Evolutionary conservation across 2,113 vertebrate genomes (phyloP), one percentile per base, ranked within the genome.

Genomic region (Elaphurus davidianus): DNA sequence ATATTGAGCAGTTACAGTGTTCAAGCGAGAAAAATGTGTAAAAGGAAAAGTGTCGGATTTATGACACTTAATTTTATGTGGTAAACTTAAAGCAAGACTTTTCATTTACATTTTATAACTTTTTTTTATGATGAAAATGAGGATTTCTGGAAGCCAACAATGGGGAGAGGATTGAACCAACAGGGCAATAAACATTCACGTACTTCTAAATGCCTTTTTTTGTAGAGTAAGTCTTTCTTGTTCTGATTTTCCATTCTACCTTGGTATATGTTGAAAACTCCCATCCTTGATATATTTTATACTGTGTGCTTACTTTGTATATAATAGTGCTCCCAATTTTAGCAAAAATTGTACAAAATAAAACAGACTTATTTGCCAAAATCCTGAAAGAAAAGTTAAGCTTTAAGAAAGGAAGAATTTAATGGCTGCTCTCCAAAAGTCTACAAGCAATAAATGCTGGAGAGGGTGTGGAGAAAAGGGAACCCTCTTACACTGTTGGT

Each of bases 71-170:
- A 36, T 92, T 96, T 87, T 79, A 88, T 94, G 50, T 95, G 33
- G 40, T 84, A 87, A 81, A 59, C 33, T 54, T 83, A 92, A 91
- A 95, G 79, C 52, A 33, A 91, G 2, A 43, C 16, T n/a, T 85
- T 91, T 90, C 17, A 92, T 64, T 89, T 52, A 96, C 52, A 55
- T 92, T 33, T 92, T 94, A 1, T 84, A 83, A 81, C 50, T 82
- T 60, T 87, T 78, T 54, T 95, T 94, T 28, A 40, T 43, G 30
- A 88, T 93, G 43, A 91, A 96, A 96, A 74, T 91, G 88, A 33
- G 23, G 21, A 89, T 91, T 96, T 95, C 83, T 91, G 55, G 23
- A 21, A 64, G 30, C 40, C 86, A 83, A 57, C 82, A 78, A 40
- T 27, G 25, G 79, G 23, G 16, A 76, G n/a, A 45, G 28, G 52